A percentile compares a stretch with the other conserved stretches of the same genome.
Conservation (phyloP, 2,113 vertebrate genomes). For the Pleuronectes platessa region DNA sequence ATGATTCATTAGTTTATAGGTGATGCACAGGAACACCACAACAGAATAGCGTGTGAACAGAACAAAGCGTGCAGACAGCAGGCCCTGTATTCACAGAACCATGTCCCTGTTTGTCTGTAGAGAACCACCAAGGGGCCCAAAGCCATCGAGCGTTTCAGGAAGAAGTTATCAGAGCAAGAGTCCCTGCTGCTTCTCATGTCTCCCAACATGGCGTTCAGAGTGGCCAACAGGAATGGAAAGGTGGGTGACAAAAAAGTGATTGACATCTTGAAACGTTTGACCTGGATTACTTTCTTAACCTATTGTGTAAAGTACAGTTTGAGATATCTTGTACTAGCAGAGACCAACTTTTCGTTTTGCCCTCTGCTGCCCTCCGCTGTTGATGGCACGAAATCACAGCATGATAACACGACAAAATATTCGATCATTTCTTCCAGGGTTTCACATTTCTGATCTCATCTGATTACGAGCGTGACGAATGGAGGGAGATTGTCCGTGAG, state of each 20-base stretch:
- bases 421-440: slow-evolving; percentile 75
- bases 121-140: slow-evolving; percentile 92
- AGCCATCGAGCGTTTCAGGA: slow-evolving; percentile 90
- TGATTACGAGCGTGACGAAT: slow-evolving; percentile 94
- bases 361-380: slow-evolving; percentile 67
- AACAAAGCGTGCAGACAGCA: not conserved
- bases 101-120: slow-evolving; percentile 67
- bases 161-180: slow-evolving; percentile 94
- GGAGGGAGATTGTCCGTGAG: slow-evolving; percentile 92
- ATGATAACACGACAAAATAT: not conserved
- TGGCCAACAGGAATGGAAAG: slow-evolving; percentile 92
- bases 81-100: not conserved
- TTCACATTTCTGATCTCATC: slow-evolving; percentile 95
- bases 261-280: not conserved
- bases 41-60: not conserved
- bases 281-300: not conserved
- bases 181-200: slow-evolving; percentile 93
- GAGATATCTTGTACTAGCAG: not conserved
- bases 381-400: not conserved
- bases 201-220: slow-evolving; percentile 93
- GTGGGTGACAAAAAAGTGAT: slow-evolving; percentile 73
- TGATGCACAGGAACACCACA: not conserved
- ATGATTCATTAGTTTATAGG: not conserved
- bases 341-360: not conserved
- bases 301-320: not conserved